Conservation (phyloP, 1,140 invertebrate species). For the Drosophila hydei region DNA sequence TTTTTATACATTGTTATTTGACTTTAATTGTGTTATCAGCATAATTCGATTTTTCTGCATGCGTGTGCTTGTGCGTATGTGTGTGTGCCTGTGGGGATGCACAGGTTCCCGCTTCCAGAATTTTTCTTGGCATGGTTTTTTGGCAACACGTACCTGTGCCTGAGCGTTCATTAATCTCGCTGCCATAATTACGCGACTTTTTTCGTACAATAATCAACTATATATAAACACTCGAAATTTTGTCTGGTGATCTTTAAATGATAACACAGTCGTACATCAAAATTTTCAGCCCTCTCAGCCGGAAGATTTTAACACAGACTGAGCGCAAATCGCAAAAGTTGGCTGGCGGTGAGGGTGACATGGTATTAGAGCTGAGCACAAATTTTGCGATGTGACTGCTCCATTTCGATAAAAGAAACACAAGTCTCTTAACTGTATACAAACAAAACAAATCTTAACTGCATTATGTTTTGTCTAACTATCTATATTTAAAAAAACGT, state of each 20-base stretch:
- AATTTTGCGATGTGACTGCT: slow-evolving; percentile 17
- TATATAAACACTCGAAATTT: slow-evolving; percentile 44
- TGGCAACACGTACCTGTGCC: slow-evolving; percentile 67
- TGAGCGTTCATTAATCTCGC: slow-evolving; percentile 72
- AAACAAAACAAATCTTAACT: background rate
- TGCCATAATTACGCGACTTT: slow-evolving; percentile 68
- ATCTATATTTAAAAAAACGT: background rate
- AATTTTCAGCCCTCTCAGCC: slow-evolving; percentile 83
- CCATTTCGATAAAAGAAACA: slow-evolving; percentile 3
- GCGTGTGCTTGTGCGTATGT: background rate
- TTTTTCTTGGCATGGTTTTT: slow-evolving; percentile 7
- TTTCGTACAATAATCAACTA: slow-evolving; percentile 43
- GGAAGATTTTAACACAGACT: slow-evolving; percentile 82
- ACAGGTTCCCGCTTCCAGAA: slow-evolving; percentile 25
- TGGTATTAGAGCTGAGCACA: slow-evolving; percentile 27
- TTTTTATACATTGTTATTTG: slow-evolving; percentile 29
- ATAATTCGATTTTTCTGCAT: slow-evolving; percentile 14
- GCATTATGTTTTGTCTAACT: background rate
- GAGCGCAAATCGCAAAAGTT: slow-evolving; percentile 33
- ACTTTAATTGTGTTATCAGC: slow-evolving; percentile 51
- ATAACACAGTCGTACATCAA: slow-evolving; percentile 55
- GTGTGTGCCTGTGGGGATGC: slow-evolving; percentile 32
- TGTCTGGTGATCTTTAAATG: slow-evolving; percentile 38
- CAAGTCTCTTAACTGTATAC: background rate
- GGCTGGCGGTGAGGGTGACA: slow-evolving; percentile 33